phyloP scores from a whole-genome alignment of 37 sponge, comb jelly and placozoan genomes.

The Halichondria panicea region DNA sequence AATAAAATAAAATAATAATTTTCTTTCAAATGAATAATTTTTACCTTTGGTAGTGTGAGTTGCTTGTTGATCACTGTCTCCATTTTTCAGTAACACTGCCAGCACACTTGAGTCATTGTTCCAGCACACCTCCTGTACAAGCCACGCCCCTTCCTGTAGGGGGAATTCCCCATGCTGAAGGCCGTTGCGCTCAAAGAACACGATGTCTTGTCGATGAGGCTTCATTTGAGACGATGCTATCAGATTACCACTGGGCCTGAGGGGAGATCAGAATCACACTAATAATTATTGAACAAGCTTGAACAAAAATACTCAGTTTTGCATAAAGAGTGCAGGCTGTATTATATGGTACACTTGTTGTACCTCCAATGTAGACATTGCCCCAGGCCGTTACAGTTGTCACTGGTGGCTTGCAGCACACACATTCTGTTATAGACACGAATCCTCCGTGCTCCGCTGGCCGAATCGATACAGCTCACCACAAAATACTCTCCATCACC shows the following conservation, averaged over 20 bases:
- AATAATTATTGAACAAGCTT: neutral
- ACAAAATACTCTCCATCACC: slow-evolving; percentile 98
- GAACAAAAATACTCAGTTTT: too few relatives aligned
- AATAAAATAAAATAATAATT: too few relatives aligned
- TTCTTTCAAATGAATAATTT: neutral
- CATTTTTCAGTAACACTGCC: slow-evolving; percentile 56
- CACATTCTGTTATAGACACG: slow-evolving; percentile 91
- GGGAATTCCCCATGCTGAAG: slow-evolving; percentile 93
- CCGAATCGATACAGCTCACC: slow-evolving; percentile 57
- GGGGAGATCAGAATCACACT: neutral
- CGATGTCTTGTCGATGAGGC: slow-evolving; percentile 78
- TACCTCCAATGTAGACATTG: slow-evolving; percentile 86
- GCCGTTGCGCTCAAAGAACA: slow-evolving; percentile 98
- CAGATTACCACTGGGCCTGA: slow-evolving; percentile 89
- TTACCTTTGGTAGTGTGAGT: too few relatives aligned
- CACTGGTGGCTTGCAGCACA: slow-evolving; percentile 83
- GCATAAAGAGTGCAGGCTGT: neutral
- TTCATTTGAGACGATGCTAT: slow-evolving; percentile 78
- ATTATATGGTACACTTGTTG: neutral
- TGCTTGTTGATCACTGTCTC: neutral
- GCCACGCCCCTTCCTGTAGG: too few relatives aligned
- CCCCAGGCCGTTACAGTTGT: slow-evolving; percentile 74
- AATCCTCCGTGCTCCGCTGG: slow-evolving; percentile 48
- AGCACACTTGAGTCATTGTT: slow-evolving; percentile 84
- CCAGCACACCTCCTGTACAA: slow-evolving; percentile 80